Evolutionary conservation across 2,888 invertebrate genomes (phyloP).

Genomic region (Notodonta ziczac): DNA sequence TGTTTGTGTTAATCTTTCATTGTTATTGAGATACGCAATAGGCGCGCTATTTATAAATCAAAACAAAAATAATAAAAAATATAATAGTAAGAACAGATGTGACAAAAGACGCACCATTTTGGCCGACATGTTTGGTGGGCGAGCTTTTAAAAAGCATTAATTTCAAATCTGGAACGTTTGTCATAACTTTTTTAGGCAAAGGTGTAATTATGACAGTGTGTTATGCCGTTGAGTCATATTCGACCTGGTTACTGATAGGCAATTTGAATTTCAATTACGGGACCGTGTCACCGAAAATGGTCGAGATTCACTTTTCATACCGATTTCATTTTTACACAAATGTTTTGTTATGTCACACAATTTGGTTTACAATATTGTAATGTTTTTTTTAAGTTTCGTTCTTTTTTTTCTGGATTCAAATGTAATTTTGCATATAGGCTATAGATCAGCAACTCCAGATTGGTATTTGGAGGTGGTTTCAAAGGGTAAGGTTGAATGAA

Average conservation of each 20-base stretch:
- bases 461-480: no score
- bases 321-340: not conserved
- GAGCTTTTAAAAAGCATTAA: constrained; percentile 1
- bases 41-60: no score
- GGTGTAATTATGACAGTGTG: not conserved
- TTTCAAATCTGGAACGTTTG: not conserved
- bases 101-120: not conserved
- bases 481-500: no score
- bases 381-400: no score
- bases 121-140: not conserved
- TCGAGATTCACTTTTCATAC: constrained; percentile 3
- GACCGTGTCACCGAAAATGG: constrained; percentile 3
- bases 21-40: no score
- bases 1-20: no score
- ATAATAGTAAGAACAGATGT: no score
- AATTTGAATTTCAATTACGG: constrained; percentile 3
- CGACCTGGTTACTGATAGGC: not conserved
- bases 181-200: not conserved
- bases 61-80: no score
- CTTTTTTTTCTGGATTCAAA: no score
- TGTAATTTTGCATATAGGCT: no score
- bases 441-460: no score
- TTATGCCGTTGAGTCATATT: constrained; percentile 2
- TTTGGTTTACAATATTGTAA: no score
- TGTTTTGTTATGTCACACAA: not conserved